phyloP scores from a whole-genome alignment of 92 coral and sea anemone species.

The Siderastrea siderea region DNA sequence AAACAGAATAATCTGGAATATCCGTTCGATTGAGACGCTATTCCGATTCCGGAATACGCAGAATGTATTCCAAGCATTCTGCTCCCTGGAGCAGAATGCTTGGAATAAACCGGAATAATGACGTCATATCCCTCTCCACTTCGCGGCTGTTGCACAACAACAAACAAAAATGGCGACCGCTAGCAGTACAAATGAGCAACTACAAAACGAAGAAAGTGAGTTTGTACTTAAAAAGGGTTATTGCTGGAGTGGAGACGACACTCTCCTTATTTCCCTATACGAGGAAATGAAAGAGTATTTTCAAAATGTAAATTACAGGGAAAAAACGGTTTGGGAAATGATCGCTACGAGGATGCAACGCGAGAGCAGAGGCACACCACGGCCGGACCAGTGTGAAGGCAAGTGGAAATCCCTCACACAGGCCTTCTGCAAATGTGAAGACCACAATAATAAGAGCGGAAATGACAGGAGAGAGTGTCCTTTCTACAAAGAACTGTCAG shows the following conservation, averaged over 20 bases:
- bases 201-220: not conserved
- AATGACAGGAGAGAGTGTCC: slow-evolving; percentile 7
- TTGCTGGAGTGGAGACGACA: slow-evolving; percentile 17
- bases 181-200: too few relatives aligned
- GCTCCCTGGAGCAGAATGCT: slow-evolving; percentile 17
- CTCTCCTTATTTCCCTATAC: slow-evolving; percentile 24
- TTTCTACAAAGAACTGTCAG: slow-evolving; percentile 1
- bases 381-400: slow-evolving; percentile 29
- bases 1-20: not conserved
- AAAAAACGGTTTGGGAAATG: slow-evolving; percentile 24
- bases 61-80: slow-evolving; percentile 43
- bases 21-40: slow-evolving; percentile 23
- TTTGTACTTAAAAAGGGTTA: slow-evolving; percentile 11
- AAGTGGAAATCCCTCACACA: slow-evolving; percentile 23
- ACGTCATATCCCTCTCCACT: not conserved
- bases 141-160: not conserved
- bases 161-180: slow-evolving; percentile 9
- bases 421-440: slow-evolving; percentile 12
- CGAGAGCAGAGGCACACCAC: not conserved
- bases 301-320: slow-evolving; percentile 21
- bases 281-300: slow-evolving; percentile 21
- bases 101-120: slow-evolving; percentile 17
- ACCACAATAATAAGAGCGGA: slow-evolving; percentile 11
- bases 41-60: slow-evolving; percentile 25
- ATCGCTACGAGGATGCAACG: not conserved